Base-by-base conservation (phyloP, 2,797 vertebrate species). In the Kryptopterus vitreolus region DNA sequence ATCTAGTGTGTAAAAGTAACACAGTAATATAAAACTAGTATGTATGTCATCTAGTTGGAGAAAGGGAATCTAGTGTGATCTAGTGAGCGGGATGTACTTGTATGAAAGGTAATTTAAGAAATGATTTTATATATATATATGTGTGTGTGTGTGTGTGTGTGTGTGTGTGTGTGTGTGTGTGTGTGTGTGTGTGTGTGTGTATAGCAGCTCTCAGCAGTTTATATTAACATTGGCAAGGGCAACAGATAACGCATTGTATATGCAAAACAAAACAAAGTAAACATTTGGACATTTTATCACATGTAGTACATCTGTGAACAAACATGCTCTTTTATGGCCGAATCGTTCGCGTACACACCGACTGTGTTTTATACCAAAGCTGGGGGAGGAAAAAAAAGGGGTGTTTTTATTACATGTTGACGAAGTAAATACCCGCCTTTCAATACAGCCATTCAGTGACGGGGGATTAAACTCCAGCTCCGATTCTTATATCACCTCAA, bases 171-270 rank as follows among this genome's bases (percentile, higher is more conserved):
- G n/a, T n/a, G n/a, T n/a, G n/a, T n/a, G n/a, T n/a, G n/a, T n/a
- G n/a, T n/a, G n/a, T n/a, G n/a, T n/a, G n/a, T n/a, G n/a, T n/a
- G n/a, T n/a, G n/a, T n/a, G n/a, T n/a, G n/a, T n/a, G n/a, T n/a
- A n/a, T n/a, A n/a, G n/a, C n/a, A n/a, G n/a, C 13, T 73, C 33
- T 59, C 52, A n/a, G n/a, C 15, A 20, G 53, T 74, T 74, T 74
- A 43, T 33, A 26, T 59, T 35, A 58, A 20, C n/a, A 7, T 43
- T 43, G n/a, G 53, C 35, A 18, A 35, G n/a, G 58, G 55, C 53
- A 12, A 26, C 33, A 11, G 33, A 8, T 26, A 26, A 58, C n/a
- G 5, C 71, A 43, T 26, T 38, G 71, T 24, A 18, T 8, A 58
- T 18, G 7, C 12, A 38, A 73, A 24, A 26, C 29, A 53, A 71